Conservation (phyloP, 2,113 vertebrate species). For the Phaethornis superciliosus region DNA sequence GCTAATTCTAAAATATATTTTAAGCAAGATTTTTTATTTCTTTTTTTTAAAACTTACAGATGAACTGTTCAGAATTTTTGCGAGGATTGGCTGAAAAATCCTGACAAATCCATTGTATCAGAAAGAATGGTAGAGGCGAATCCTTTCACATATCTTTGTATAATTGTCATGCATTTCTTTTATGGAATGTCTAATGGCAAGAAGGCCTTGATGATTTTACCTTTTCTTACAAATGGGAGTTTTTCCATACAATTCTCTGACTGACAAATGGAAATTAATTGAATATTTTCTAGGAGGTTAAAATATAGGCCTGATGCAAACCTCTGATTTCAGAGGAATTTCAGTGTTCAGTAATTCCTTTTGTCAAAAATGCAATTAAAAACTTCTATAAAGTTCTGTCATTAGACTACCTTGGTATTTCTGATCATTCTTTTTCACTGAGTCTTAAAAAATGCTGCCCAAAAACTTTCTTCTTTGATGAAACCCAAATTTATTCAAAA, state of each 20-base stretch:
- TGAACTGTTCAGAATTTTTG: background rate
- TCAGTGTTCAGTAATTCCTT: background rate
- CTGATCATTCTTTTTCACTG: background rate
- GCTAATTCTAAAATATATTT: background rate
- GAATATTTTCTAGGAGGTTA: background rate
- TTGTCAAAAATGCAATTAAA: background rate
- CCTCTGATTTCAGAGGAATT: background rate
- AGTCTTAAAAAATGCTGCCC: background rate
- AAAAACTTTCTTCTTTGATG: background rate
- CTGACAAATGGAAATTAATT: background rate
- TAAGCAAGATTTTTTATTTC: background rate
- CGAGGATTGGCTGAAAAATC: background rate
- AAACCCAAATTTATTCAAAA: background rate
- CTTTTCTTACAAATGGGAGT: background rate
- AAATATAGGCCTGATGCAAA: background rate
- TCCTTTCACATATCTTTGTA: background rate
- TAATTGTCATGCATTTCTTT: background rate
- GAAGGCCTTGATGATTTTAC: background rate
- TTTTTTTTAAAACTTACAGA: background rate
- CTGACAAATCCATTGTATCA: background rate
- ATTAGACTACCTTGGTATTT: background rate
- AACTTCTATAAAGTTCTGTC: background rate
- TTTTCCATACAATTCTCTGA: background rate
- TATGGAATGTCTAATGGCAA: no score
- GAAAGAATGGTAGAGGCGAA: rapidly evolving